A percentile compares a stretch with the other conserved stretches of the same genome.
Conservation (phyloP, 2,888 invertebrate species). For the Punctoribates punctum region DNA sequence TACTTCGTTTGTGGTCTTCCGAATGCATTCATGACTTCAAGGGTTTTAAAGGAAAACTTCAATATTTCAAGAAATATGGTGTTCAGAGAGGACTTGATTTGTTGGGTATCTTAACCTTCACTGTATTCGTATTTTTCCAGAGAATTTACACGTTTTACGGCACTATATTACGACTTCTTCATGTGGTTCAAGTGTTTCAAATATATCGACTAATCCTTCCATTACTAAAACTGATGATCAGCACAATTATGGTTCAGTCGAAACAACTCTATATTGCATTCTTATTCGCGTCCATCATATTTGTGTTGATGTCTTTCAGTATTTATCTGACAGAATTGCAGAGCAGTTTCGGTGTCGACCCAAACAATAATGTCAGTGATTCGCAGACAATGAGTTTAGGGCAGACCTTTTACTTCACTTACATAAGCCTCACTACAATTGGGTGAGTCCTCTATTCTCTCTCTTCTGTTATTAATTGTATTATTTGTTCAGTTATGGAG, state of each 20-base stretch:
- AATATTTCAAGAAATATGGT: not conserved
- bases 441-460: not conserved
- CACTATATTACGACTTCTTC: not conserved
- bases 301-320: not conserved
- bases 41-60: not conserved
- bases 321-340: not conserved
- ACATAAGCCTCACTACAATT: constrained; percentile 20
- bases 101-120: not conserved
- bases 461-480: not conserved
- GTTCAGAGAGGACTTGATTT: not conserved
- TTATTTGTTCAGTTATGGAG: not conserved
- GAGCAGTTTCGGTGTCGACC: no score
- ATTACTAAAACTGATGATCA: not conserved
- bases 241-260: constrained; percentile 1
- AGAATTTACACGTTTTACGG: no score
- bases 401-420: constrained; percentile 22
- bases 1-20: constrained; percentile 28
- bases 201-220: not conserved
- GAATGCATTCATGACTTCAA: not conserved
- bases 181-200: constrained; percentile 21
- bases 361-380: no score
- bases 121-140: not conserved
- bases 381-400: no score
- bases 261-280: constrained; percentile 17
- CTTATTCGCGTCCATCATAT: not conserved